phyloP scores from a whole-genome alignment of 2,113 vertebrate genomes.

The Hemichromis elongatus region DNA sequence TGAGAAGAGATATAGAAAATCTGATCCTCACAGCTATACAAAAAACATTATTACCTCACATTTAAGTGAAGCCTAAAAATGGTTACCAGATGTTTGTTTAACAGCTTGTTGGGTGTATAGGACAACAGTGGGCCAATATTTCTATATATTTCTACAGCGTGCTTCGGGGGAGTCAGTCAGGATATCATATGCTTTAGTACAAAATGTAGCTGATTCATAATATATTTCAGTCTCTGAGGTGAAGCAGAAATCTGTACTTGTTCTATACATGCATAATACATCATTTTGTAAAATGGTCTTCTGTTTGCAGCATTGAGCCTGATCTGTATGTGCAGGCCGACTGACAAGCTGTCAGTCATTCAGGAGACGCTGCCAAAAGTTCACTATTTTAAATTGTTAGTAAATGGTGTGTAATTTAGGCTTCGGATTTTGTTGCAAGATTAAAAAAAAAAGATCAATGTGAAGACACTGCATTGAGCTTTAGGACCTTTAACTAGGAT shows the following conservation, averaged over 20 bases:
- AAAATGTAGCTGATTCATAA: neutral
- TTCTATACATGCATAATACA: neutral
- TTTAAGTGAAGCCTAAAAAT: slow-evolving; percentile 48
- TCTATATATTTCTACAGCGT: slow-evolving; percentile 10
- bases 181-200: neutral
- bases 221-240: neutral
- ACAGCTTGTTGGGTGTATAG: slow-evolving; percentile 18
- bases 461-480: neutral
- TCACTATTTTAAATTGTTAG: neutral
- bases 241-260: neutral
- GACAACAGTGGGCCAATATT: slow-evolving; percentile 5
- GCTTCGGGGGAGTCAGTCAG: neutral
- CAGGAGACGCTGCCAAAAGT: neutral
- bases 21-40: neutral
- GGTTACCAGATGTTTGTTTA: slow-evolving; percentile 59
- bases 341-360: neutral
- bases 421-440: neutral
- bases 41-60: slow-evolving; percentile 1
- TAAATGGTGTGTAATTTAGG: neutral
- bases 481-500: neutral
- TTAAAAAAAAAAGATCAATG: neutral
- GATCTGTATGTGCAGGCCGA: neutral
- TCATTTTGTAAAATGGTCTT: neutral
- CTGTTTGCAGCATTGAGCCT: neutral
- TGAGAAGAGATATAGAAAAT: neutral